Evolutionary conservation across 1,140 invertebrate genomes (phyloP).

Genomic region (Whitmania pigra): DNA sequence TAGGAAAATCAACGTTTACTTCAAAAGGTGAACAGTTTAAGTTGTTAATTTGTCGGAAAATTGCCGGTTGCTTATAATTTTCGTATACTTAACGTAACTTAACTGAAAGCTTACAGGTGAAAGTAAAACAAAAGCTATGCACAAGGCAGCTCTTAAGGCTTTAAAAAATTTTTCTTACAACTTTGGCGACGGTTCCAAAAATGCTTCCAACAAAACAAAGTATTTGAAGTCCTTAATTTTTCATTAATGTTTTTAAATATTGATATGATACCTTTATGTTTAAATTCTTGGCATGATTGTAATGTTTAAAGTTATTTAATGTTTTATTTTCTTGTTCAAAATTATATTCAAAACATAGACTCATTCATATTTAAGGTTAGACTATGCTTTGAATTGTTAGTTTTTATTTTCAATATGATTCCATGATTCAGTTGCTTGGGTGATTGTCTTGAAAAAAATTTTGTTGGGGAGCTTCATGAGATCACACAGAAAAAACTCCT

Average conservation of each 20-base stretch:
- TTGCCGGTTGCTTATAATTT: no score
- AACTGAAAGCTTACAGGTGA: background rate
- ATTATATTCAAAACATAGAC: background rate
- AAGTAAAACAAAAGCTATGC: constrained; percentile 11
- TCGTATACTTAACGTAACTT: background rate
- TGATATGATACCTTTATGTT: no score
- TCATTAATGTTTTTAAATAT: no score
- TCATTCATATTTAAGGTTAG: background rate
- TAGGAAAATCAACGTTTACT: no score
- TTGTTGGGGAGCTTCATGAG: constrained; percentile 89
- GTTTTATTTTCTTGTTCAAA: background rate
- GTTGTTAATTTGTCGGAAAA: no score
- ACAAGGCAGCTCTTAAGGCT: background rate
- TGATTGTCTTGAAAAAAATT: constrained; percentile 50
- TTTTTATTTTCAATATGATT: background rate
- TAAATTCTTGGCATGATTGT: background rate
- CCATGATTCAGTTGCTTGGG: no score
- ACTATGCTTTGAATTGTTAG: background rate
- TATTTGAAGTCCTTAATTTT: no score
- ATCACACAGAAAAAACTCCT: constrained; percentile 86
- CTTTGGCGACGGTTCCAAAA: no score
- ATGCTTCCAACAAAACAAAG: no score
- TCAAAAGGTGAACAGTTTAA: no score
- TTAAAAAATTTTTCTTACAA: constrained; percentile 11
- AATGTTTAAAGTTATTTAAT: background rate